These are phyloP conservation scores for Chlorops oryzae DNA, from an alignment of 1,140 invertebrate genomes.

Conservation along the genomic window DNA sequence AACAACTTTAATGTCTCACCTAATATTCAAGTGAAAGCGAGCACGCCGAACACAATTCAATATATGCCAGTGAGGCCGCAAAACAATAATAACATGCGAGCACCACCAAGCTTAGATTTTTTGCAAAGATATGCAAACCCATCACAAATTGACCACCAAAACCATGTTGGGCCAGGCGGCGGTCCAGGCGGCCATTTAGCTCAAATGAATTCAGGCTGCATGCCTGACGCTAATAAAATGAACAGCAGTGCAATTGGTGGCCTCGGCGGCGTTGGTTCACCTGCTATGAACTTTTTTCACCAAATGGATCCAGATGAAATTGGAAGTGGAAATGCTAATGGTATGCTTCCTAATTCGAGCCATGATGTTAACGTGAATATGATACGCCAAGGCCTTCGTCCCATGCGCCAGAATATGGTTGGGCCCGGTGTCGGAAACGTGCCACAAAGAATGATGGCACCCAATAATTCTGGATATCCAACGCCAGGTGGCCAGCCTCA, in stretches of 20 bases:
- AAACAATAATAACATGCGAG: constrained; percentile 58
- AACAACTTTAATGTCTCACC: constrained; percentile 49
- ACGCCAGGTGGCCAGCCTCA: too few species aligned
- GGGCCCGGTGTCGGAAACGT: constrained; percentile 37
- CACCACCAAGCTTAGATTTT: constrained; percentile 88
- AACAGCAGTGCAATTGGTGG: background rate
- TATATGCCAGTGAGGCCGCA: constrained; percentile 89
- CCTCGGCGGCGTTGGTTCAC: constrained; percentile 23
- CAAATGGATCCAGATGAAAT: constrained; percentile 10
- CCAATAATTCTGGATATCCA: too few species aligned
- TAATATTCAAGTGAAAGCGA: constrained; percentile 90
- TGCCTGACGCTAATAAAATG: constrained; percentile 50
- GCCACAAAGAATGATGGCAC: too few species aligned
- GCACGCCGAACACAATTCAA: constrained; percentile 95
- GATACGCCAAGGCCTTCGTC: constrained; percentile 19
- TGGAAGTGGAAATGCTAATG: too few species aligned
- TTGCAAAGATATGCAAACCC: constrained; percentile 82
- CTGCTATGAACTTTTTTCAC: background rate
- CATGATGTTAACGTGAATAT: too few species aligned
- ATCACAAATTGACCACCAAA: background rate
- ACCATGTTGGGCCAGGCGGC: background rate
- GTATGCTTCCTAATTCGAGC: too few species aligned
- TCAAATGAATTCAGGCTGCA: constrained; percentile 64
- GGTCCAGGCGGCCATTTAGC: too few species aligned
- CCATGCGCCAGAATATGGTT: constrained; percentile 40